Evolutionary conservation across 2,113 vertebrate species (phyloP).

Genomic region (Sylvilagus bachmani): DNA sequence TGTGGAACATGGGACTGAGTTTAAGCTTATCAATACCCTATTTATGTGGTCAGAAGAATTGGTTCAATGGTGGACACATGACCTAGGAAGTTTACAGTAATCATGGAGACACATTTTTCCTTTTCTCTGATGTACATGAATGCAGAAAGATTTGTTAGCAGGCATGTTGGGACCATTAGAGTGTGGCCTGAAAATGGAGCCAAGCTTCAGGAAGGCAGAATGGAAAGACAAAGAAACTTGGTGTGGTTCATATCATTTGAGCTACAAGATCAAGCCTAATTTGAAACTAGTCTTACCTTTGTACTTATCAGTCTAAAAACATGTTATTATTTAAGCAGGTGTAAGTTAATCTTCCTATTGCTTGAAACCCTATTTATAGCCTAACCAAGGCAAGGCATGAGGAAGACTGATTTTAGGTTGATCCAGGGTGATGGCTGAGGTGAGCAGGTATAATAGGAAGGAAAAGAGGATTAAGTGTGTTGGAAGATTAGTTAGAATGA

Average conservation of each 20-base stretch:
- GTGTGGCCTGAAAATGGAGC: background rate
- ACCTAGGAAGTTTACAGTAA: background rate
- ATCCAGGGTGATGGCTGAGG: background rate
- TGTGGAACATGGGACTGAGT: background rate
- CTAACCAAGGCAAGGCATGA: background rate
- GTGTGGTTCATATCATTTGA: background rate
- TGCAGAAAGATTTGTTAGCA: background rate
- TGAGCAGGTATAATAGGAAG: background rate
- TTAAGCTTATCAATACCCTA: background rate
- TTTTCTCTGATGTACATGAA: background rate
- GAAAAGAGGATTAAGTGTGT: background rate
- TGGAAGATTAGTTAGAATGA: constrained; percentile 19
- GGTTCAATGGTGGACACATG: background rate
- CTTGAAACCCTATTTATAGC: background rate
- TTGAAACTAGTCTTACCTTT: background rate
- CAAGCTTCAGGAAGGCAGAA: background rate
- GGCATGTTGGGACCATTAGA: background rate
- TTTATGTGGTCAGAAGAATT: constrained; percentile 19
- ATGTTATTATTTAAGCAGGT: background rate
- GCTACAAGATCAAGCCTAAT: background rate
- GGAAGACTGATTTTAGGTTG: background rate
- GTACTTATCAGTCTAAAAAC: background rate
- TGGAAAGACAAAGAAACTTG: background rate
- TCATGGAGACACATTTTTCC: background rate
- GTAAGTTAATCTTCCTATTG: background rate